Base-by-base conservation (phyloP, 2,797 vertebrate genomes). In the Galago senegalensis region DNA sequence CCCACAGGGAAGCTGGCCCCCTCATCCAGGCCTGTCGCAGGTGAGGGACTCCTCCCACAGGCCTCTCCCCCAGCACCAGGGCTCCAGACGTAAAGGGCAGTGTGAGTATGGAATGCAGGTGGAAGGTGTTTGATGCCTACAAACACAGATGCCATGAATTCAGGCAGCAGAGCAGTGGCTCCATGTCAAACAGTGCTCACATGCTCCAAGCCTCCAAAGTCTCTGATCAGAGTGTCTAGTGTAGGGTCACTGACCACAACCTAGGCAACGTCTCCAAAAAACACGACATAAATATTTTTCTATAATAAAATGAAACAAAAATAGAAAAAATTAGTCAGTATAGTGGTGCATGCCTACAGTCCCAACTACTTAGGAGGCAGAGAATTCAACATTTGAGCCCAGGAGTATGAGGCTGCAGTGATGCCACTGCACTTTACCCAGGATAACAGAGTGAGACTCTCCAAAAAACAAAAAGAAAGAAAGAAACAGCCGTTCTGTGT, bases 241-340 rank as follows among this genome's bases (percentile, higher is more conserved):
- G 37, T 34, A n/a, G 53, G 63, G 69, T 20, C 67, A 87, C 12
- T 0, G 0, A 18, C 31, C 31, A 6, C 0, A 5, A 34, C 10
- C 43, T 53, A 81, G 70, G 67, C 60, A 27, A 20, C 7, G 12
- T 16, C 69, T 56, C 46, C 84, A 92, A 49, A 49, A 49, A 49
- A 49, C 4, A 49, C 16, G 14, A 49, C 14, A 49, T 49, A 49
- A 49, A 49, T 49, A 49, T 14, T 49, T 49, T 49, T 49, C 49
- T 49, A 49, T 49, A 49, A 49, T 43, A 49, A 49, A 49, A 49
- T 49, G 3, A 49, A 49, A 49, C 14, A 14, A 49, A 49, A 49
- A 49, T 49, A 49, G 13, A 49, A 49, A 49, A 49, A 14, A 49
- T 49, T 49, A 49, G 49, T 14, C 13, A 14, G 3, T 49, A 14